These are phyloP conservation scores for Ephialtes manifestator DNA, from an alignment of 2,888 invertebrate genomes.

Conservation along the genomic window DNA sequence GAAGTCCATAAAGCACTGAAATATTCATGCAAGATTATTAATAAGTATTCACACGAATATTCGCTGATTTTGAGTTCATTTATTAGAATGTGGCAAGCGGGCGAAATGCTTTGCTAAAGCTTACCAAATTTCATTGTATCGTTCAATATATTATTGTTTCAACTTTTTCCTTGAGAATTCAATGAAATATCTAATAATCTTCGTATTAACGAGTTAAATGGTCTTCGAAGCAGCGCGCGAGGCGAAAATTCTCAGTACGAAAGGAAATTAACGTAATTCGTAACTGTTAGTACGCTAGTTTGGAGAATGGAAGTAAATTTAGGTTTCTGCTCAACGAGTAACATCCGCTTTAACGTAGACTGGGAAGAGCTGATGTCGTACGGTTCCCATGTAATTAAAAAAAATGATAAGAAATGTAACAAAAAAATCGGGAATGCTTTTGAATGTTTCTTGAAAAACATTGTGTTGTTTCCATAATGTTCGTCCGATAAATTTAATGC, in stretches of 20 bases:
- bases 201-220: constrained; percentile 5
- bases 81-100: not conserved
- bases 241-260: constrained; percentile 6
- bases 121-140: not conserved
- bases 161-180: not conserved
- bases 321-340: constrained; percentile 64
- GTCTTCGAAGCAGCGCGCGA: constrained; percentile 23
- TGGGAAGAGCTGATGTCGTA: constrained; percentile 40
- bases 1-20: constrained; percentile 5
- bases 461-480: constrained; percentile 23
- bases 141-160: not conserved
- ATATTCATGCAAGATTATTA: not conserved
- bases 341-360: constrained; percentile 60
- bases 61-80: not conserved
- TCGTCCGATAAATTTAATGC: not conserved
- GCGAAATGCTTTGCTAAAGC: not conserved
- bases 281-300: constrained; percentile 30
- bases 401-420: not conserved
- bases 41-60: not conserved
- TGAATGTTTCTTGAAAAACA: constrained; percentile 17
- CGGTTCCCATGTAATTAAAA: not conserved
- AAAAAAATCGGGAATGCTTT: constrained; percentile 6
- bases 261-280: constrained; percentile 27
- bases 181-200: not conserved
- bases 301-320: constrained; percentile 32